These are phyloP conservation scores for Lutjanus campechanus DNA, from an alignment of 2,797 vertebrate genomes.

Conservation along the genomic window DNA sequence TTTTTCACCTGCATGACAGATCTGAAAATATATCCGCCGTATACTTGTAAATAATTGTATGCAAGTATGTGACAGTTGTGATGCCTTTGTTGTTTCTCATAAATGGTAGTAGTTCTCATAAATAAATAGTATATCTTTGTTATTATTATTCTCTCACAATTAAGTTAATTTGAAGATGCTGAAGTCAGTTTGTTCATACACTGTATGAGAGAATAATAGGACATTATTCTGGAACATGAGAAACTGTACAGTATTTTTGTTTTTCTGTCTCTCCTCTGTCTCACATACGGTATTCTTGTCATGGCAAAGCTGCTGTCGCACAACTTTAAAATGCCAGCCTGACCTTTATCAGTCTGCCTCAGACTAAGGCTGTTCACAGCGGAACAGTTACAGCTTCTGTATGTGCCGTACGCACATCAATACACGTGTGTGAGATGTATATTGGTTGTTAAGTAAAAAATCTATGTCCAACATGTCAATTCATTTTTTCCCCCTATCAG, in stretches of 20 bases:
- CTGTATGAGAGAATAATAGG: constrained; percentile 9
- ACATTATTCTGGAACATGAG: not conserved
- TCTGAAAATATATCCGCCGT: not conserved
- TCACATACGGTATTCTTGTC: constrained; percentile 35
- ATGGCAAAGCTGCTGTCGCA: constrained; percentile 41
- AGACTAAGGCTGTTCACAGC: constrained; percentile 48
- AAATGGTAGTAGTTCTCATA: not conserved
- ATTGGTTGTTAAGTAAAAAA: not conserved
- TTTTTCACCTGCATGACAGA: not conserved
- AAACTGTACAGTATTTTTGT: not conserved
- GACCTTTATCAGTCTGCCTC: constrained; percentile 69
- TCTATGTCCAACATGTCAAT: not conserved
- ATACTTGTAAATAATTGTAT: too few relatives aligned
- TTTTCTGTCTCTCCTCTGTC: constrained; percentile 12
- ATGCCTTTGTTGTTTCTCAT: not conserved
- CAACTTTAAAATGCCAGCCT: constrained; percentile 74
- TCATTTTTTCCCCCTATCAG: not conserved
- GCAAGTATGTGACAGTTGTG: too few relatives aligned
- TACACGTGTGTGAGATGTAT: not conserved
- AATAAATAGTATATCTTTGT: not conserved
- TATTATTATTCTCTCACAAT: not conserved
- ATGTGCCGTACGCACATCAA: constrained; percentile 22
- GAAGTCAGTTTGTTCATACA: not conserved
- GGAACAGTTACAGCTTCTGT: constrained; percentile 12
- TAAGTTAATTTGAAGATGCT: not conserved